These are phyloP conservation scores for Acipenser transmontanus DNA, from an alignment of 2,797 vertebrate genomes.

Conservation along the genomic window DNA sequence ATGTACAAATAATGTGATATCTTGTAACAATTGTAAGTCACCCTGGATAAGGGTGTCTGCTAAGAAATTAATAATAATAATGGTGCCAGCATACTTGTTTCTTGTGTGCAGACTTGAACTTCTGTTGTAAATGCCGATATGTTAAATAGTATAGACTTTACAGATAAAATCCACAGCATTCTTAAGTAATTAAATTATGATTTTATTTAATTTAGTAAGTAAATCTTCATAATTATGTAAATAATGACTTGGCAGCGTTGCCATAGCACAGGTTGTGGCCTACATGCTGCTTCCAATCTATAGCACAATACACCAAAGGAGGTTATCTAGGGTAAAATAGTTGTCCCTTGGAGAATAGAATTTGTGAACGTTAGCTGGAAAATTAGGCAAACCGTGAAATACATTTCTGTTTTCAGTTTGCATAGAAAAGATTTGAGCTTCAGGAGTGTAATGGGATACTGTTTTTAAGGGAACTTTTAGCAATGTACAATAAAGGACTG, in stretches of 20 bases:
- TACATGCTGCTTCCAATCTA: neutral
- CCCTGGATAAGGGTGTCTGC: no score
- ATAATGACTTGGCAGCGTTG: neutral
- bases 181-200: no score
- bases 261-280: conserved; percentile 1
- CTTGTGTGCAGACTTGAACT: no score
- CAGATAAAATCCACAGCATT: neutral
- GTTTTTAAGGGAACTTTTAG: conserved; percentile 13
- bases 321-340: conserved; percentile 11
- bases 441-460: conserved; percentile 19
- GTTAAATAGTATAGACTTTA: no score
- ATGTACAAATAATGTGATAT: no score
- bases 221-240: neutral
- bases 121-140: no score
- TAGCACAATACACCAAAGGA: conserved; percentile 4
- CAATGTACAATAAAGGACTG: conserved; percentile 21
- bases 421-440: conserved; percentile 9
- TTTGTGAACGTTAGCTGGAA: conserved; percentile 14
- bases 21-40: no score
- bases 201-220: no score
- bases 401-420: conserved; percentile 4
- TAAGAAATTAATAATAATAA: no score
- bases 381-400: conserved; percentile 15
- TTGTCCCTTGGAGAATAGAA: neutral
- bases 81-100: no score